phyloP scores from a whole-genome alignment of 1,140 invertebrate genomes.

The Diprion similis region DNA sequence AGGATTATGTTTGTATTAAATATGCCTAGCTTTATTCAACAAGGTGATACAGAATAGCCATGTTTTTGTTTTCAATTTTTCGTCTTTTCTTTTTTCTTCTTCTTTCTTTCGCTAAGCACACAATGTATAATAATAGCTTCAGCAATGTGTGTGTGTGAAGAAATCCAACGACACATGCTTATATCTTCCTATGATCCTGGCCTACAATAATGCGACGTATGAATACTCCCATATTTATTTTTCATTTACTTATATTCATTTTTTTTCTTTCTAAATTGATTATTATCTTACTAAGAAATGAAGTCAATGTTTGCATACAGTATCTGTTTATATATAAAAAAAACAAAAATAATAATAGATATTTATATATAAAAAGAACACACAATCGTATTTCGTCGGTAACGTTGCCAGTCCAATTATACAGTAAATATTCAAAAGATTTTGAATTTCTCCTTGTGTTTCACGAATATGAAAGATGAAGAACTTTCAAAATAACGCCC shows the following conservation, averaged over 20 bases:
- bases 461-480: too few relatives aligned
- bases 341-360: too few relatives aligned
- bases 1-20: conserved; percentile 52
- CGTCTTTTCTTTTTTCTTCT: conserved; percentile 23
- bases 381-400: too few relatives aligned
- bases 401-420: too few relatives aligned
- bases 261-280: neutral
- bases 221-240: neutral
- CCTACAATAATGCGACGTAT: neutral
- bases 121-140: conserved; percentile 36
- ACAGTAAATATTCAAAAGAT: too few relatives aligned
- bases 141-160: conserved; percentile 29
- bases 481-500: too few relatives aligned
- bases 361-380: too few relatives aligned
- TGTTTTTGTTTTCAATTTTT: conserved; percentile 40
- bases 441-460: too few relatives aligned
- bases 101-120: conserved; percentile 48
- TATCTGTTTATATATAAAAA: too few relatives aligned
- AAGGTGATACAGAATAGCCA: conserved; percentile 58
- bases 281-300: neutral
- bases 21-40: conserved; percentile 60
- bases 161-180: neutral
- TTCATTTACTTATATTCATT: neutral
- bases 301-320: too few relatives aligned
- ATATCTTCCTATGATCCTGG: neutral